phyloP scores from a whole-genome alignment of 2,797 vertebrate genomes.

The Neopelma chrysocephalum region DNA sequence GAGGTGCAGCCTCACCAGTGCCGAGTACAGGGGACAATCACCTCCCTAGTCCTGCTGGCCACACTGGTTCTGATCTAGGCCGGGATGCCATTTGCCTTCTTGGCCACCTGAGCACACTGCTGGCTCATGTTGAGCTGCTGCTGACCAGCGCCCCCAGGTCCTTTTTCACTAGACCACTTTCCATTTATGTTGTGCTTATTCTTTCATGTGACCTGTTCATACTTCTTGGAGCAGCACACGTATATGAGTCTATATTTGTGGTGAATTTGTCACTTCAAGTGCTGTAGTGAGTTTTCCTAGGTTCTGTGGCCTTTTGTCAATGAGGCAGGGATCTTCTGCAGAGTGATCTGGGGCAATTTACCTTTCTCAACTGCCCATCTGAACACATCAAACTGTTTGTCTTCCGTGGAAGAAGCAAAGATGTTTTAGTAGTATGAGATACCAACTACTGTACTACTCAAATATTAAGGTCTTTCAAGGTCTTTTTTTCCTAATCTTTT shows the following conservation, averaged over 20 bases:
- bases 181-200: background rate
- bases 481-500: background rate
- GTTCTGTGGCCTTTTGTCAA: background rate
- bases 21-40: rapidly evolving
- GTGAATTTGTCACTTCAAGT: background rate
- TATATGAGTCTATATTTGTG: background rate
- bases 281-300: background rate
- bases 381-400: slow-evolving; percentile 13
- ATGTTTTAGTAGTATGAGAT: slow-evolving; percentile 6
- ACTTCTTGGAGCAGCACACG: background rate
- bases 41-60: background rate
- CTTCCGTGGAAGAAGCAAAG: slow-evolving; percentile 3
- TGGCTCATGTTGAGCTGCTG: background rate
- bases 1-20: background rate
- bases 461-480: slow-evolving; percentile 23
- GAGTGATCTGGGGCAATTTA: background rate
- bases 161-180: background rate
- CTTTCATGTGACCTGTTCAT: background rate
- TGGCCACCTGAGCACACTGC: background rate
- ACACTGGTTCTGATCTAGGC: background rate
- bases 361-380: background rate
- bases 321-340: background rate
- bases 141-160: rapidly evolving
- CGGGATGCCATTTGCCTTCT: background rate
- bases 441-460: background rate